Percentiles rank a stretch among this genome's conserved stretches.
Evolutionary conservation across 1,140 invertebrate species (phyloP).

Genomic region (Drosophila paulistorum): DNA sequence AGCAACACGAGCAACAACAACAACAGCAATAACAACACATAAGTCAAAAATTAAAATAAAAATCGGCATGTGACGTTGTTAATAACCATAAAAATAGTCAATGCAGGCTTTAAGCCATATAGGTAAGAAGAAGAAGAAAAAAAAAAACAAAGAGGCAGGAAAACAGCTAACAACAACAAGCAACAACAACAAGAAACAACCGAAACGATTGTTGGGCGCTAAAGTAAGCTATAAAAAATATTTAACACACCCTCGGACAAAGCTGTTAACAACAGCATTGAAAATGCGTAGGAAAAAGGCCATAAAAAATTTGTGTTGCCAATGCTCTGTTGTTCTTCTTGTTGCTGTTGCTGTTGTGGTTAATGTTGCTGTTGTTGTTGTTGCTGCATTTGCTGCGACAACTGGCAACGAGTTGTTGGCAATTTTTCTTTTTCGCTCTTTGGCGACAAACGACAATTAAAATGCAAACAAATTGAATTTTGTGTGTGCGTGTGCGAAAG

Average conservation of each 20-base stretch:
- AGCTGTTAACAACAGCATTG: conserved; percentile 77
- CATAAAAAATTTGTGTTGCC: conserved; percentile 53
- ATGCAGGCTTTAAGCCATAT: conserved; percentile 34
- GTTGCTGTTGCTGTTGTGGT: conserved; percentile 31
- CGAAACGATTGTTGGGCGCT: conserved; percentile 58
- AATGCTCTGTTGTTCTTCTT: conserved; percentile 28
- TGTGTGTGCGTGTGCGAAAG: conserved; percentile 64
- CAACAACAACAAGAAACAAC: conserved; percentile 14
- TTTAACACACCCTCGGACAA: conserved; percentile 79
- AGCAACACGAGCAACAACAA: conserved; percentile 34
- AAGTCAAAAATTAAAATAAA: conserved; percentile 51
- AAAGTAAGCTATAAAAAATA: conserved; percentile 81
- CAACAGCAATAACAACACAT: conserved; percentile 19
- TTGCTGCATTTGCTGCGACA: conserved; percentile 65
- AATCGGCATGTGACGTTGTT: conserved; percentile 49
- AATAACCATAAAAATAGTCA: conserved; percentile 72
- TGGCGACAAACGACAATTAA: conserved; percentile 77
- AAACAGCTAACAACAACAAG: conserved; percentile 19
- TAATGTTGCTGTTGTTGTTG: conserved; percentile 33
- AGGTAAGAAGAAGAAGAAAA: conserved; percentile 22
- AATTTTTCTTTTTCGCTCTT: conserved; percentile 68
- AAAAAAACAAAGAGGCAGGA: not conserved
- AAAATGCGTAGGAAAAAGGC: conserved; percentile 78
- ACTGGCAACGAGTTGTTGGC: conserved; percentile 75
- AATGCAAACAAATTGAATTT: conserved; percentile 77